These are phyloP conservation scores for Periparus ater DNA, from an alignment of 2,797 vertebrate genomes.

Conservation along the genomic window DNA sequence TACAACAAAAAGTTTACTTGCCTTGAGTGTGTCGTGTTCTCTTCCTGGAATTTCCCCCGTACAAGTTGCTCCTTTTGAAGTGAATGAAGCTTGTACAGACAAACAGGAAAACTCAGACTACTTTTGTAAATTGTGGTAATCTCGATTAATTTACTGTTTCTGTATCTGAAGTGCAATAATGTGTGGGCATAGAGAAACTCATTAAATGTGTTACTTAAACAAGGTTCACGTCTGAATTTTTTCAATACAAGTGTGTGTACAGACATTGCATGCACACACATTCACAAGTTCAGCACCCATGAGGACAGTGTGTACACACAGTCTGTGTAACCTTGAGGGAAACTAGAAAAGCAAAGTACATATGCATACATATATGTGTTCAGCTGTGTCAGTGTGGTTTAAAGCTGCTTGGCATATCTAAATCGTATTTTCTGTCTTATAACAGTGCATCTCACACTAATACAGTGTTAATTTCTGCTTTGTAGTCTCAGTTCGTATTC, in stretches of 20 bases:
- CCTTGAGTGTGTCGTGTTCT: not conserved
- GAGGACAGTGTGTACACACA: not conserved
- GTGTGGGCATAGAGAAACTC: not conserved
- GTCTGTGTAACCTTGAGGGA: not conserved
- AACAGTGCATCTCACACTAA: not conserved
- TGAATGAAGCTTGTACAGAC: not conserved
- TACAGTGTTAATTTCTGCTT: not conserved
- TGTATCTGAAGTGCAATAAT: not conserved
- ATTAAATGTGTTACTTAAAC: not conserved
- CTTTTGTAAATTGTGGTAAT: not conserved
- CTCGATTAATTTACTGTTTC: not conserved
- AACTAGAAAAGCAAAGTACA: not conserved
- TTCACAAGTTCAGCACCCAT: not conserved
- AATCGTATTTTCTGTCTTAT: not conserved
- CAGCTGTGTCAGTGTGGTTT: not conserved
- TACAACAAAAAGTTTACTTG: not conserved
- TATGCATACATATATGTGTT: rapidly evolving
- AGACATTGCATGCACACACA: not conserved
- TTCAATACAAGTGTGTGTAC: rapidly evolving
- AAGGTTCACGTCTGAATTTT: not conserved
- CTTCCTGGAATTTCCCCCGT: not conserved
- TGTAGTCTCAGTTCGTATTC: not conserved
- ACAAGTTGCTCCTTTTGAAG: not conserved
- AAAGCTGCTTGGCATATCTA: not conserved
- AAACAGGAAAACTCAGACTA: not conserved